phyloP scores from a whole-genome alignment of 2,797 vertebrate genomes.

The Myotis pilosus region DNA sequence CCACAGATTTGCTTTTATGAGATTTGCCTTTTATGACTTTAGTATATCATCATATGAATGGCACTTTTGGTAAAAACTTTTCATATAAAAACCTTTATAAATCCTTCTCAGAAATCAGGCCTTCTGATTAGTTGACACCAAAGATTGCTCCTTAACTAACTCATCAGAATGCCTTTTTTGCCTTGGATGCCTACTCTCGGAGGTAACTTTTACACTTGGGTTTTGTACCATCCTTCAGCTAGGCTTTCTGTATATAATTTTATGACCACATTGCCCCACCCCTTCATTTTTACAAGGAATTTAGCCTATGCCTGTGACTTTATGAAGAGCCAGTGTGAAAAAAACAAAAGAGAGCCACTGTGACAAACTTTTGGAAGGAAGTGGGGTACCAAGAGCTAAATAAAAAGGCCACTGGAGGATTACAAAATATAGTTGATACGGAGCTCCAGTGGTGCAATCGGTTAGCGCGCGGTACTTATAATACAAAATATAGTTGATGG shows the following conservation, averaged over 20 bases:
- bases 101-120: background rate
- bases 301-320: slow-evolving; percentile 1
- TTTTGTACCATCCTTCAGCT: background rate
- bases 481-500: background rate
- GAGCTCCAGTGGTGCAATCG: no score
- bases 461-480: no score
- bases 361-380: slow-evolving; percentile 1
- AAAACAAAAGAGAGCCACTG: background rate
- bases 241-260: background rate
- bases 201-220: background rate
- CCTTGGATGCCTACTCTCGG: background rate
- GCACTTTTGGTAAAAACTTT: slow-evolving; percentile 37
- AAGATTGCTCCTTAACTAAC: background rate
- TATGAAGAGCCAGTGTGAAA: background rate
- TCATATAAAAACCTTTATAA: slow-evolving; percentile 42
- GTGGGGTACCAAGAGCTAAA: background rate
- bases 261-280: background rate
- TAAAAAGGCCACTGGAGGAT: background rate
- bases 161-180: background rate
- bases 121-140: background rate
- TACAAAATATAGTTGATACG: background rate
- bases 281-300: background rate
- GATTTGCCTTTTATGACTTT: background rate
- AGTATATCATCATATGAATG: background rate
- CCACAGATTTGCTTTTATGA: background rate